Percentiles rank a stretch among this genome's conserved stretches.
Evolutionary conservation across 2,113 vertebrate genomes (phyloP).

Genomic region (Scortum barcoo): DNA sequence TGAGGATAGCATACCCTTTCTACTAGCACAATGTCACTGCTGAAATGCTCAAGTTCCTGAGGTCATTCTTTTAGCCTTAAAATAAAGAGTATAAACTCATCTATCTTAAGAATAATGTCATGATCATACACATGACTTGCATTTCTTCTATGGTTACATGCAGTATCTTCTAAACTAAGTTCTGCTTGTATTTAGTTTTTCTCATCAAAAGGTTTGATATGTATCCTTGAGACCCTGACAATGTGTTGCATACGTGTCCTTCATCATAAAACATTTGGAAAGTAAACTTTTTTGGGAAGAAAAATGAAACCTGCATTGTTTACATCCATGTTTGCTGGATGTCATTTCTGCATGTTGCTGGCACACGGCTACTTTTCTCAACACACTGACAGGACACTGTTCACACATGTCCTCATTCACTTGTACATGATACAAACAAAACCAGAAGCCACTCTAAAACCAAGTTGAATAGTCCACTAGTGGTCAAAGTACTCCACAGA

Average conservation of each 20-base stretch:
- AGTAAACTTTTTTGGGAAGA: neutral
- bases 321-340: neutral
- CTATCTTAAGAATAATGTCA: neutral
- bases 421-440: neutral
- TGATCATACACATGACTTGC: neutral
- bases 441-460: neutral
- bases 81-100: neutral
- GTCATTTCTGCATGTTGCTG: neutral
- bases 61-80: neutral
- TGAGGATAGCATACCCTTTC: neutral
- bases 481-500: neutral
- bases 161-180: neutral
- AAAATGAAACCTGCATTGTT: neutral
- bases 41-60: neutral
- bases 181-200: neutral
- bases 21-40: neutral
- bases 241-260: neutral
- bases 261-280: neutral
- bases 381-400: neutral
- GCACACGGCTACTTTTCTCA: neutral
- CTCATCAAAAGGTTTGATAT: neutral
- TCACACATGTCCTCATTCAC: too few relatives aligned
- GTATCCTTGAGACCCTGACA: neutral
- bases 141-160: neutral
- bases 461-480: too few relatives aligned